Evolutionary conservation across 2,113 vertebrate species (phyloP).

Genomic region (Clupea harengus): DNA sequence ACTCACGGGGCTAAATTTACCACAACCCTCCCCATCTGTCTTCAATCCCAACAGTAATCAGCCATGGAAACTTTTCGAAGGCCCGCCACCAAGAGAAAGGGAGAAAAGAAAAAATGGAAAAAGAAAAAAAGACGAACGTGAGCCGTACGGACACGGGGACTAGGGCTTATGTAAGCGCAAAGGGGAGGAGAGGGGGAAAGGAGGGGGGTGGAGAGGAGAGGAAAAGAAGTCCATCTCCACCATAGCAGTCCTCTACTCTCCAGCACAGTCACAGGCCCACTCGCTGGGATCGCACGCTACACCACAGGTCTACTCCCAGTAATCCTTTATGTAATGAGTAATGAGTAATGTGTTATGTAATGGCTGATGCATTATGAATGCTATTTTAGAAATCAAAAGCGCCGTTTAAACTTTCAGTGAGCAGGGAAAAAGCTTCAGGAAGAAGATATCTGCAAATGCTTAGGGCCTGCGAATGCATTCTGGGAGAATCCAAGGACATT

Average conservation of each 20-base stretch:
- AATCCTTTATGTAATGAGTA: constrained; percentile 1
- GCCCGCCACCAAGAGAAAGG: background rate
- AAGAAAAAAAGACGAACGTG: background rate
- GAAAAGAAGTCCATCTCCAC: background rate
- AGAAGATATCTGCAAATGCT: background rate
- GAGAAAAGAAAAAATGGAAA: background rate
- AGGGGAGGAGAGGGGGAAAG: background rate
- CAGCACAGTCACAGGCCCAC: background rate
- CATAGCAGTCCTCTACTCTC: too few species aligned
- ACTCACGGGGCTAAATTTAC: background rate
- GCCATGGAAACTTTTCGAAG: background rate
- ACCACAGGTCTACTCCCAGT: background rate
- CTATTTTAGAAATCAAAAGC: background rate
- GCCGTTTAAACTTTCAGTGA: background rate
- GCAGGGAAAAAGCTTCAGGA: background rate
- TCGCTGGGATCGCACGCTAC: too few species aligned
- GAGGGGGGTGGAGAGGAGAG: too few species aligned
- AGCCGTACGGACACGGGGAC: background rate
- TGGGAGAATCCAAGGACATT: too few species aligned
- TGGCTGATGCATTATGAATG: background rate
- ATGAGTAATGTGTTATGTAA: background rate
- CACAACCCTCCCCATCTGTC: background rate
- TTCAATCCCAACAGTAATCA: background rate
- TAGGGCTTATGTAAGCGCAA: background rate
- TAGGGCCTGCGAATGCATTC: too few species aligned